Conservation (phyloP, 2,888 invertebrate genomes). For the Pecten maximus region DNA sequence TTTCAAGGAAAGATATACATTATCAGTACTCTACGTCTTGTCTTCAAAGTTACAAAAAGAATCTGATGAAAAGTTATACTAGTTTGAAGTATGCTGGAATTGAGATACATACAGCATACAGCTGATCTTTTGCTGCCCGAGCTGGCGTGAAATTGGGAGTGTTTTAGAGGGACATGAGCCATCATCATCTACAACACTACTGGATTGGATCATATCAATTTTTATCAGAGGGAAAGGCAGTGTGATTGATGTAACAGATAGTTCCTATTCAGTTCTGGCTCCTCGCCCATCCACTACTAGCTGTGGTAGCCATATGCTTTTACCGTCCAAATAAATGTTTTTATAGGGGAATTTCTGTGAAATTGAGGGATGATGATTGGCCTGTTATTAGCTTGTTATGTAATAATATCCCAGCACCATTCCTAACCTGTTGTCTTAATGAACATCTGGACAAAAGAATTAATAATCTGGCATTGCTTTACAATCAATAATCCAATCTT, state of each 20-base stretch:
- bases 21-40: neutral
- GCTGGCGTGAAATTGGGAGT: conserved; percentile 20
- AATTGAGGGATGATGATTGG: neutral
- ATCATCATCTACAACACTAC: neutral
- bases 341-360: conserved; percentile 5
- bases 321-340: neutral
- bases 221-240: neutral
- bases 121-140: neutral
- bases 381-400: neutral
- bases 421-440: neutral
- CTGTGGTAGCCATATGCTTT: neutral
- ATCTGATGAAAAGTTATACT: neutral
- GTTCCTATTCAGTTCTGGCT: neutral
- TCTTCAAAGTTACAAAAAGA: neutral
- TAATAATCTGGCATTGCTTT: neutral
- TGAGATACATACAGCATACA: neutral
- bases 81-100: neutral
- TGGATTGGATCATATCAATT: neutral
- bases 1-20: neutral
- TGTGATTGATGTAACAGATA: conserved; percentile 29
- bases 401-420: neutral
- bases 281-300: neutral
- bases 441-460: neutral
- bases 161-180: conserved; percentile 5
- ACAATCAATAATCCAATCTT: too few species aligned